Percentiles rank a stretch among this genome's conserved stretches.
These are phyloP conservation scores for Chrysogorgia sp. DNA, from an alignment of 92 coral and sea anemone species.

Conservation along the genomic window DNA sequence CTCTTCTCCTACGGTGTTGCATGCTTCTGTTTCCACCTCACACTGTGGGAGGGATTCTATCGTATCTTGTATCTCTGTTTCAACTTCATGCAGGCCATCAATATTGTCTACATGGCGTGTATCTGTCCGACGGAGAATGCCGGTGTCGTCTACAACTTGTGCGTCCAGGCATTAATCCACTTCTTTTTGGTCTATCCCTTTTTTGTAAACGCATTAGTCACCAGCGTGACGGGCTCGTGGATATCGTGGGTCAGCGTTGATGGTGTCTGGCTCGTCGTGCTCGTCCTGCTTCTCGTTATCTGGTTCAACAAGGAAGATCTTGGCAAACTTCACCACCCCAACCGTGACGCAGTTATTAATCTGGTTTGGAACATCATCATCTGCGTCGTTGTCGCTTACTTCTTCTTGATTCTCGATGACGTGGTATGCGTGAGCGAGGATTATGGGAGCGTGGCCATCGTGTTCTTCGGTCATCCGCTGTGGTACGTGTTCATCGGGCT, in stretches of 20 bases:
- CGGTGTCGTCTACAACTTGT: not conserved
- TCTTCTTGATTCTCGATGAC: slow-evolving; percentile 50
- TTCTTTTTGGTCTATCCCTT: slow-evolving; percentile 43
- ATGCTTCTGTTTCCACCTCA: slow-evolving; percentile 37
- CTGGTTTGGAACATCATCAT: slow-evolving; percentile 56
- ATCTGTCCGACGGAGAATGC: slow-evolving; percentile 9
- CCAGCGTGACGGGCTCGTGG: slow-evolving; percentile 18
- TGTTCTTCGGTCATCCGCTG: slow-evolving; percentile 45
- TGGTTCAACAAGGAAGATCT: slow-evolving; percentile 32
- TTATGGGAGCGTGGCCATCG: slow-evolving; percentile 21
- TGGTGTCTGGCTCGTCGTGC: slow-evolving; percentile 30
- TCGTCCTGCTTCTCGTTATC: slow-evolving; percentile 24
- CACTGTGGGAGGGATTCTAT: slow-evolving; percentile 52
- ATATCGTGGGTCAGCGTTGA: slow-evolving; percentile 47
- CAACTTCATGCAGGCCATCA: slow-evolving; percentile 53
- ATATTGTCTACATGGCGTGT: slow-evolving; percentile 40
- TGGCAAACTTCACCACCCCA: slow-evolving; percentile 38
- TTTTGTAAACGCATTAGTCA: slow-evolving; percentile 36
- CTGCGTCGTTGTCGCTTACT: slow-evolving; percentile 35
- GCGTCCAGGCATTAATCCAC: slow-evolving; percentile 15
- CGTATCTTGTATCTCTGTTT: slow-evolving; percentile 40
- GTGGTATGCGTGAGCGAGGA: slow-evolving; percentile 26
- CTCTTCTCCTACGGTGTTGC: slow-evolving; percentile 44
- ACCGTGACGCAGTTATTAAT: slow-evolving; percentile 48
- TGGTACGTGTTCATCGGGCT: slow-evolving; percentile 48